Conservation (phyloP, 2,888 invertebrate genomes). For the Brenthis ino region DNA sequence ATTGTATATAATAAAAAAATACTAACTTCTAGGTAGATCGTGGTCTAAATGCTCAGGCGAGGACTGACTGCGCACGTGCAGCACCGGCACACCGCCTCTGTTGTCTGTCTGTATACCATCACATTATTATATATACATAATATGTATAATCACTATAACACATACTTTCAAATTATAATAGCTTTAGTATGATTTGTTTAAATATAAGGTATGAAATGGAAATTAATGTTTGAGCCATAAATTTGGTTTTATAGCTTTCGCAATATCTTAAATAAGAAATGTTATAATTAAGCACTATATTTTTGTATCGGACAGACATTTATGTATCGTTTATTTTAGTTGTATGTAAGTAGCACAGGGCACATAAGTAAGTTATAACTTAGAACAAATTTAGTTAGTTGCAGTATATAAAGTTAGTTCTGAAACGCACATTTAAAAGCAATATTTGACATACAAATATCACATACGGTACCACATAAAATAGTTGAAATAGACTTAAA, state of each 20-base stretch:
- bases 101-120: slow-evolving; percentile 60
- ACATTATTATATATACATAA: background rate
- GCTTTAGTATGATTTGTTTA: no score
- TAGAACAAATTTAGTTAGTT: slow-evolving; percentile 2
- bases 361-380: background rate
- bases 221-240: no score
- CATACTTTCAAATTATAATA: no score
- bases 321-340: background rate
- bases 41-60: slow-evolving; percentile 76
- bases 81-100: slow-evolving; percentile 61
- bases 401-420: slow-evolving; percentile 3
- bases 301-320: no score
- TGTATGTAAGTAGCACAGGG: background rate
- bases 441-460: background rate
- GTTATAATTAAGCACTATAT: no score
- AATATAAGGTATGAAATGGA: no score
- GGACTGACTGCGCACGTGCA: slow-evolving; percentile 73
- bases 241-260: no score
- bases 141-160: background rate
- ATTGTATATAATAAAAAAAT: background rate
- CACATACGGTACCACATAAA: background rate
- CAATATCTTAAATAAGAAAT: no score
- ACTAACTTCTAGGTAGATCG: slow-evolving; percentile 65
- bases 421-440: slow-evolving; percentile 7
- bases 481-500: no score